These are phyloP conservation scores for Manacus vitellinus DNA, from an alignment of 2,113 vertebrate genomes.

Conservation along the genomic window DNA sequence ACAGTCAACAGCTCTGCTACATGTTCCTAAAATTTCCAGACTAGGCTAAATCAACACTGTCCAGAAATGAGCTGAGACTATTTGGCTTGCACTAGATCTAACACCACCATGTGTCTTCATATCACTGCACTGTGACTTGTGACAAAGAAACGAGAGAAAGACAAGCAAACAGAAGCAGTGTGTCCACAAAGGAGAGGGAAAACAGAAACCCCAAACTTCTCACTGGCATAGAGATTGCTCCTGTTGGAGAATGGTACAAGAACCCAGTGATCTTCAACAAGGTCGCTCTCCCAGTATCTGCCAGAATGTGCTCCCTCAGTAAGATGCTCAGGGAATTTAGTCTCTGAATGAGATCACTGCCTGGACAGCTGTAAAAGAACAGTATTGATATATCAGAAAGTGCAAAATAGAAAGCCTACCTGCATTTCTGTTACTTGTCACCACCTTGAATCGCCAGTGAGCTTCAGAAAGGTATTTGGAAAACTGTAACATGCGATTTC, in stretches of 20 bases:
- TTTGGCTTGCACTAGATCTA: background rate
- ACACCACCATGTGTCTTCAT: background rate
- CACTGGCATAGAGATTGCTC: background rate
- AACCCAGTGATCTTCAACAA: background rate
- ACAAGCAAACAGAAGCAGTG: background rate
- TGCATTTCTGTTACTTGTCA: constrained; percentile 83
- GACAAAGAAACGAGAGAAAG: background rate
- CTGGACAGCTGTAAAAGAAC: background rate
- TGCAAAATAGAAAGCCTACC: constrained; percentile 71
- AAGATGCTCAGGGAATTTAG: background rate
- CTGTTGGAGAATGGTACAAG: background rate
- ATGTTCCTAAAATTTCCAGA: background rate
- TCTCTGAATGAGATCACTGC: background rate
- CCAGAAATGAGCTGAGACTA: background rate
- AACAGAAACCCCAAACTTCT: background rate
- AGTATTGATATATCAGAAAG: background rate
- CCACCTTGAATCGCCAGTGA: constrained; percentile 93
- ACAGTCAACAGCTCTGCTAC: background rate
- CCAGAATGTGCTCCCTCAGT: background rate
- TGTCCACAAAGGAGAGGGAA: background rate
- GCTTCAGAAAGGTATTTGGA: constrained; percentile 92
- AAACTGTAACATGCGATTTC: constrained; percentile 80
- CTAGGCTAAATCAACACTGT: background rate
- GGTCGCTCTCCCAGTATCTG: background rate
- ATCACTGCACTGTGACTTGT: background rate